Conservation (phyloP, 2,888 invertebrate species). For the Parnassius apollo region DNA sequence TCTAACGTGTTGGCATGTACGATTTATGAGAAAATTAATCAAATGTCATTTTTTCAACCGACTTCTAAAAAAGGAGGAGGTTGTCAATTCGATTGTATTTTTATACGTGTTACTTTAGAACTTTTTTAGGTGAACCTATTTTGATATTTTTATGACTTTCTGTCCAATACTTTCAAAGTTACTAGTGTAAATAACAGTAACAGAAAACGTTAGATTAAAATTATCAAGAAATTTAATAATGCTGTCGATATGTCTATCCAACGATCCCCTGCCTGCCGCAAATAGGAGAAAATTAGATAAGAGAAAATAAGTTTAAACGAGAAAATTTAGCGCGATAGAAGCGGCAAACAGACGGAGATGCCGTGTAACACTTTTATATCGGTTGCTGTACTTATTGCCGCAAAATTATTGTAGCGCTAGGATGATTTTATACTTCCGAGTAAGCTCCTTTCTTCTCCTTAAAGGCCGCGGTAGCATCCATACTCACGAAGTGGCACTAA, state of each 20-base stretch:
- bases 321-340: conserved; percentile 62
- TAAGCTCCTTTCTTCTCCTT: too few relatives aligned
- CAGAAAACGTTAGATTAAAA: conserved; percentile 24
- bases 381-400: conserved; percentile 17
- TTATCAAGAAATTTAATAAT: conserved; percentile 29
- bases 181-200: conserved; percentile 24
- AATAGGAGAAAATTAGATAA: conserved; percentile 68
- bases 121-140: too few relatives aligned
- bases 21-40: too few relatives aligned
- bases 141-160: too few relatives aligned
- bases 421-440: neutral
- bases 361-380: conserved; percentile 37
- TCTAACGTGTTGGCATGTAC: too few relatives aligned
- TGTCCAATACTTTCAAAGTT: conserved; percentile 12
- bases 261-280: conserved; percentile 44
- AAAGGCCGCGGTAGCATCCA: too few relatives aligned
- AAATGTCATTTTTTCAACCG: too few relatives aligned
- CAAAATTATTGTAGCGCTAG: conserved; percentile 7
- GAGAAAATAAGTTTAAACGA: conserved; percentile 75
- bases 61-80: too few relatives aligned
- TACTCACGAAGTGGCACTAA: too few relatives aligned
- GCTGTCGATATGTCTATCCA: conserved; percentile 34
- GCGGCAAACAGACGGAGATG: conserved; percentile 34
- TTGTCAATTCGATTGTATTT: too few relatives aligned
- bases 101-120: too few relatives aligned